Evolutionary conservation across 1,140 invertebrate species (phyloP).

Genomic region (Maconellicoccus hirsutus): DNA sequence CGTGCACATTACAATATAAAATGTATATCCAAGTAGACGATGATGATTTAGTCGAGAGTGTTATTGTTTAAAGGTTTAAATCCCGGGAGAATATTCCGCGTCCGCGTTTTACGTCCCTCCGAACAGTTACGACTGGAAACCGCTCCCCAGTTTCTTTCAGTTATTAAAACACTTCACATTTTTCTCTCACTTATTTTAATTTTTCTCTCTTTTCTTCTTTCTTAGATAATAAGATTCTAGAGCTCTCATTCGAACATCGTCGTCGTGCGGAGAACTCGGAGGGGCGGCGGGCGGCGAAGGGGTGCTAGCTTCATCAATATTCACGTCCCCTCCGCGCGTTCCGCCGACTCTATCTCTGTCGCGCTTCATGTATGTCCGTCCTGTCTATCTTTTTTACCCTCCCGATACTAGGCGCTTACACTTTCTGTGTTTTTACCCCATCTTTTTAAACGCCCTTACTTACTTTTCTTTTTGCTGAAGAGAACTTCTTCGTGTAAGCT

Average conservation of each 20-base stretch:
- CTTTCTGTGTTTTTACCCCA: conserved; percentile 29
- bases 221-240: conserved; percentile 29
- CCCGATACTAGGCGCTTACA: conserved; percentile 20
- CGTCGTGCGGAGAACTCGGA: background rate
- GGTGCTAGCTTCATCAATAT: conserved; percentile 27
- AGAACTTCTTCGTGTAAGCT: conserved; percentile 27
- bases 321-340: conserved; percentile 25
- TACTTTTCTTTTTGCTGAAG: conserved; percentile 25
- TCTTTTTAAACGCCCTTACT: conserved; percentile 27
- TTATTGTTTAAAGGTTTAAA: conserved; percentile 23
- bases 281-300: conserved; percentile 11
- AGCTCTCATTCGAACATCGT: conserved; percentile 23
- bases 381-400: conserved; percentile 25
- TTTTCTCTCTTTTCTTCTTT: conserved; percentile 23
- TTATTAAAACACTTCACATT: conserved; percentile 30
- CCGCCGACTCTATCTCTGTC: conserved; percentile 17
- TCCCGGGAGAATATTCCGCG: conserved; percentile 15
- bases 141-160: conserved; percentile 24
- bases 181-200: conserved; percentile 28
- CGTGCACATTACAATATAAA: conserved; percentile 22
- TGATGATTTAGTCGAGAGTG: conserved; percentile 21
- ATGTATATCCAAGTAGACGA: conserved; percentile 22
- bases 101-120: background rate
- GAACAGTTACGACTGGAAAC: conserved; percentile 17
- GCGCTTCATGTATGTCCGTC: conserved; percentile 27